phyloP scores from a whole-genome alignment of 1,140 invertebrate species.

The Aphelinus atriplicis region DNA sequence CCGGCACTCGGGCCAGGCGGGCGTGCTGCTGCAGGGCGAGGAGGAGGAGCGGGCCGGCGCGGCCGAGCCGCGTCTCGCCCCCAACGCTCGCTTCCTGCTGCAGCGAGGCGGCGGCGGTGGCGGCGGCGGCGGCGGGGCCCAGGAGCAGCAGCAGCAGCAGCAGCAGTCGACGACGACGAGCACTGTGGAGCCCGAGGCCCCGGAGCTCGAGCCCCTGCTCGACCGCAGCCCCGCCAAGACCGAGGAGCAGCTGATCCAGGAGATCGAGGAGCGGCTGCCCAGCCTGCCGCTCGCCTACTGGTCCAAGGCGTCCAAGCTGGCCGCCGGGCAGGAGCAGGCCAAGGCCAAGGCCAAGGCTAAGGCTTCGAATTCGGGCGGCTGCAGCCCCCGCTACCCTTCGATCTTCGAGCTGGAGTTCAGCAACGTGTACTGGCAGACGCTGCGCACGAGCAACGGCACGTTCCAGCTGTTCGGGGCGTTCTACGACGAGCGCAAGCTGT shows the following conservation, averaged over 20 bases:
- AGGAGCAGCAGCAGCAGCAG: conserved; percentile 39
- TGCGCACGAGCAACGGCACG: conserved; percentile 82
- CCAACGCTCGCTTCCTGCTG: conserved; percentile 51
- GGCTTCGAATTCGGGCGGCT: conserved; percentile 72
- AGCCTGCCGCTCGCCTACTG: conserved; percentile 86
- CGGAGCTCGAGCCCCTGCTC: conserved; percentile 66
- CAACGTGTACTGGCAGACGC: conserved; percentile 90
- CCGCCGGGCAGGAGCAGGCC: neutral
- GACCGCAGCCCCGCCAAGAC: conserved; percentile 74
- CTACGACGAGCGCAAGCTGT: conserved; percentile 82
- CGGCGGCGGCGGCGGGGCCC: conserved; percentile 18
- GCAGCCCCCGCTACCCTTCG: conserved; percentile 79
- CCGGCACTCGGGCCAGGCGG: conserved; percentile 55
- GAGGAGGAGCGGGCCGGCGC: conserved; percentile 40
- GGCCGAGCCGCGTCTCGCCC: conserved; percentile 49
- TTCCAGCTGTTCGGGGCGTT: conserved; percentile 92
- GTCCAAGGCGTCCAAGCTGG: conserved; percentile 79
- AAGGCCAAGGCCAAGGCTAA: conserved; percentile 55
- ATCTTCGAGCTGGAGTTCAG: conserved; percentile 91
- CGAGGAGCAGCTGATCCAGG: conserved; percentile 81
- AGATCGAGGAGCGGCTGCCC: conserved; percentile 79
- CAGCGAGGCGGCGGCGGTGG: conserved; percentile 51
- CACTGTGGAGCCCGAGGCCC: conserved; percentile 44
- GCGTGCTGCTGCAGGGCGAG: conserved; percentile 42
- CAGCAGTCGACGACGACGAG: conserved; percentile 44